Base-by-base conservation (phyloP, 2,888 invertebrate species). In the Troides helena region DNA sequence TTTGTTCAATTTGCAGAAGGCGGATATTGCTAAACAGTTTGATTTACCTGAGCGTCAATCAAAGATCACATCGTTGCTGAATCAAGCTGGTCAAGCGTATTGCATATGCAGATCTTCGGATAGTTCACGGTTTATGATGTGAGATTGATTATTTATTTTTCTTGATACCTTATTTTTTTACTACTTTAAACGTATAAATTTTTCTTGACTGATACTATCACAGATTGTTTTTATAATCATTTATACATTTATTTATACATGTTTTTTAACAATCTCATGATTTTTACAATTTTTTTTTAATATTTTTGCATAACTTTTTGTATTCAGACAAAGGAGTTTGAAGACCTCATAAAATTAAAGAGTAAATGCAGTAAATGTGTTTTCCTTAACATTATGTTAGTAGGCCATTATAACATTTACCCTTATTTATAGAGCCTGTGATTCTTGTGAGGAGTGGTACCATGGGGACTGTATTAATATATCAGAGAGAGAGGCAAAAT, bases 361-460 rank as follows among this genome's bases (percentile, higher is more conserved):
- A 46, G 14, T 14, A 46, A 14, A 46, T 14, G 12, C 14, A 46
- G 46, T 46, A 12, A 46, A 46, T 17, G 1, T 14, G 14, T 12
- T 46, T 46, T 46, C 14, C 14, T 14, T 14, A 46, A 46, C 14
- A 46, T 30, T 21, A 5, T 3, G 3, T 14, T 14, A 46, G 39
- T 14, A 46, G 14, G 12, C 46, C 12, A 14, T 46, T 46, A 14
- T 10, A 46, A 46, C 12, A 46, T 14, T 46, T 46, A 46, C 14
- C 46, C 36, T 68, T 21, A 53, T 81, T 90, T 83, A 6, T 80
- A 97, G 97, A 85, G 98, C 97, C 56, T 99, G 99, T 89, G 99
- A 99, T 86, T 95, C 97, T 18, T 99, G 99, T 84, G 98, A 99
- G 85, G 99, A 99, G 88, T 99, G 99, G 99, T 99, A 98, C 83